Evolutionary conservation across 2,113 vertebrate species (phyloP).

Genomic region (Chaetodon trifascialis): DNA sequence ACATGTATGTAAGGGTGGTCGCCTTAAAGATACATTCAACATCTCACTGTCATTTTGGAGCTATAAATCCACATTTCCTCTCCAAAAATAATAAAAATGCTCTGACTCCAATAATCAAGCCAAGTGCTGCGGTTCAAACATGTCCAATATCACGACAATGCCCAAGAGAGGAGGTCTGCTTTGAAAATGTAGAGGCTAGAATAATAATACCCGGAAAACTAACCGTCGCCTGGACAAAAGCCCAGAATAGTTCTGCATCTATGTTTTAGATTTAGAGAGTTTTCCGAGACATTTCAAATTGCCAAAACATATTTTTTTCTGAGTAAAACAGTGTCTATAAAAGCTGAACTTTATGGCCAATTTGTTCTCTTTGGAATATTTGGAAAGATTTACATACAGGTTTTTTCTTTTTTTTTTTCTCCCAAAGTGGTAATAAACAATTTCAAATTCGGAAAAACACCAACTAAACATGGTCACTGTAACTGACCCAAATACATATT

Average conservation of each 20-base stretch:
- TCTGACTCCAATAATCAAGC: constrained; percentile 78
- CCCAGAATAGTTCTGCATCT: constrained; percentile 65
- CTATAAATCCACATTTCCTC: constrained; percentile 64
- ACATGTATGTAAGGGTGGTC: constrained; percentile 83
- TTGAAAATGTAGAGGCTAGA: constrained; percentile 55
- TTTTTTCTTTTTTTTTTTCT: constrained; percentile 58
- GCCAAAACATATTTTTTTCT: constrained; percentile 49
- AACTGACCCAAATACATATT: constrained; percentile 94
- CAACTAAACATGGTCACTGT: constrained; percentile 91
- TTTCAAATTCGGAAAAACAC: constrained; percentile 85
- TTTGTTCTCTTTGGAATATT: constrained; percentile 86
- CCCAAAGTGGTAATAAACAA: constrained; percentile 86
- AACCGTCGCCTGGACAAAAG: constrained; percentile 38
- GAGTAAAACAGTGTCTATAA: constrained; percentile 71
- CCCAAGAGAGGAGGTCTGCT: constrained; percentile 63
- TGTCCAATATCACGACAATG: constrained; percentile 74
- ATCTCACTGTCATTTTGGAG: constrained; percentile 82
- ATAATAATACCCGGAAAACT: constrained; percentile 52
- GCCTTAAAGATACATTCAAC: constrained; percentile 87
- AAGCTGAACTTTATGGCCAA: constrained; percentile 77
- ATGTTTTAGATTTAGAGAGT: constrained; percentile 49
- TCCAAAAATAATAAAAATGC: constrained; percentile 63
- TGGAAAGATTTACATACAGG: constrained; percentile 83
- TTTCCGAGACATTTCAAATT: constrained; percentile 54
- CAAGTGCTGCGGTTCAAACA: constrained; percentile 84